Evolutionary conservation across 1,140 invertebrate genomes (phyloP), one percentile per base, ranked within the genome.

Genomic region (Orius insidiosus): DNA sequence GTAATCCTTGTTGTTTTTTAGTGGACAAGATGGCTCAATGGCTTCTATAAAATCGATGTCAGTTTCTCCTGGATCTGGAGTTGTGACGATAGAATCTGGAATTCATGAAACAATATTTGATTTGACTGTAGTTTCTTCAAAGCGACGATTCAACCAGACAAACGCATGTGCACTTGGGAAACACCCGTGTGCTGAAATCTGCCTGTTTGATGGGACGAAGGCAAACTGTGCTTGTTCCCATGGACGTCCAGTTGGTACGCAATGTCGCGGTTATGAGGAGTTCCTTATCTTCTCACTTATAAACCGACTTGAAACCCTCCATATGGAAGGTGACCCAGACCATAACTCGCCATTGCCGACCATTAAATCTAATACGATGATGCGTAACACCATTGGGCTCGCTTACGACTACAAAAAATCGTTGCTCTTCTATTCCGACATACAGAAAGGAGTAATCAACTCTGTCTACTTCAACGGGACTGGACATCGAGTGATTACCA

Each of bases 361-460:
- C n/a, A 83, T 90, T 24, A 68, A 75, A 47, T 74, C 80, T 53
- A 69, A 68, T 44, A 69, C 72, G 2, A 60, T 75, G 47, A 80
- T 89, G 69, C 67, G 78, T 37, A 88, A 89, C 63, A 83, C 84
- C 3, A 87, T 90, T 55, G 83, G 80, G 19, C 66, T 93, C 5
- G 71, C 80, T 2, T 85, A 78, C 61, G 81, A 88, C 63, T 86
- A 85, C 58, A 63, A 65, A 46, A 64, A 63, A 2, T 64, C 75
- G 45, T 61, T 72, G 37, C 62, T 90, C 13, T 90, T 84, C 63
- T 92, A 85, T 64, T 88, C 85, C 1, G 87, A 90, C 60, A 86
- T 90, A 52, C 81, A 87, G 56, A 64, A 74, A 49, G 82, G 81
- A 39, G 77, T 80, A 42, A 87, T 93, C 52, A 83, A 83, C 60